Base-by-base conservation (phyloP, 1,140 invertebrate genomes). In the Pseudoatta argentina region DNA sequence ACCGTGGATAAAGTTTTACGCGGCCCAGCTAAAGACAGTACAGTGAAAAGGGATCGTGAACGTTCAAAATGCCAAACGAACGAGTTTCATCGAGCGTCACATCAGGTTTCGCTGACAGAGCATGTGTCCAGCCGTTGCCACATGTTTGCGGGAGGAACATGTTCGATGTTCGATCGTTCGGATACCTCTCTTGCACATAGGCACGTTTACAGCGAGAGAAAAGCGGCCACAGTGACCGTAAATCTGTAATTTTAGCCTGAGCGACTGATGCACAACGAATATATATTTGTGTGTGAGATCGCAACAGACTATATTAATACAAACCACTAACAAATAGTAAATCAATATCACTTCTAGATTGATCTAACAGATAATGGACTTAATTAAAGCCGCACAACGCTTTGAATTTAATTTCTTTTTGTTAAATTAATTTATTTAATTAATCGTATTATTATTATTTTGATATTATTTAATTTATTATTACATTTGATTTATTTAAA, bases 201-300 rank as follows among this genome's bases (percentile, higher is more conserved):
- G n/a, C 24, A 39, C 79, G 79, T 82, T 82, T 69, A 82, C 55
- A 51, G 14, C 39, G 39, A 61, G 79, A 83, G 79, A 83, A 83
- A 83, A 63, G 79, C 79, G 69, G 69, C 39, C 79, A 61, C 39
- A 83, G 79, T 39, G 27, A 51, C 69, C 55, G n/a, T 83, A 83
- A 83, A 83, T 83, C 69, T 75, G 79, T 83, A 83, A 83, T 83
- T 83, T 83, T 83, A 83, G 79, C 69, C 30, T 67, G 24, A 48
- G 0, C 34, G 67, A 78, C 61, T 51, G 61, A 61, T 72, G 24
- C 53, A 55, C 30, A 51, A 75, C 79, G 69, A 61, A 63, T 64
- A 12, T 51, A 16, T 51, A 51, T 51, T 59, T 18, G 2, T 30
- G 30, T 27, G 53, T 34, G 34, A 30, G 53, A 82, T 73, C 24